Evolutionary conservation across 2,888 invertebrate genomes (phyloP).

Genomic region (Diaphora mendica): DNA sequence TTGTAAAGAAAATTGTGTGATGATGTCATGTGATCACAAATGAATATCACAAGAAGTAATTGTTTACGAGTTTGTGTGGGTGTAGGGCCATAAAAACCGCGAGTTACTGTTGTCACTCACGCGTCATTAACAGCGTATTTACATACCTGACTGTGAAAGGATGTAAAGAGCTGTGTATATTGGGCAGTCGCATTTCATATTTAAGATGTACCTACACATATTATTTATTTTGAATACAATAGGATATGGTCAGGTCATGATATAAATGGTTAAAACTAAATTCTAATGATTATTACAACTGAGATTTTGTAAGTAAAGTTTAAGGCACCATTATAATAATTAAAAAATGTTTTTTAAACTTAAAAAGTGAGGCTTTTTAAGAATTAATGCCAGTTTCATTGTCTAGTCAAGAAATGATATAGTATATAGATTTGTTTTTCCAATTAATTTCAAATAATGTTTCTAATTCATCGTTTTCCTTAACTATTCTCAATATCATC

Average conservation of each 20-base stretch:
- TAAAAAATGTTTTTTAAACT: background rate
- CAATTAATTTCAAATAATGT: too few species aligned
- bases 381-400: background rate
- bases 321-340: background rate
- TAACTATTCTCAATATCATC: too few species aligned
- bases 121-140: slow-evolving; percentile 50
- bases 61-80: slow-evolving; percentile 53
- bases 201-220: background rate
- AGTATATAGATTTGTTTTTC: too few species aligned
- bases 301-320: background rate
- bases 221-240: background rate
- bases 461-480: too few species aligned
- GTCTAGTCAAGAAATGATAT: background rate
- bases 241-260: background rate
- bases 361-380: background rate
- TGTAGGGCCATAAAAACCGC: slow-evolving; percentile 55
- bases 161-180: slow-evolving; percentile 31
- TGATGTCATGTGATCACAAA: slow-evolving; percentile 31
- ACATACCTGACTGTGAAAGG: slow-evolving; percentile 52
- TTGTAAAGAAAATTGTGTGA: slow-evolving; percentile 22
- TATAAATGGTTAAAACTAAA: background rate
- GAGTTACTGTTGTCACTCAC: slow-evolving; percentile 52
- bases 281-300: background rate
- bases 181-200: slow-evolving; percentile 11
- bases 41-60: slow-evolving; percentile 47